Conservation (phyloP, 2,797 vertebrate species). For the Enteromius treurensis region DNA sequence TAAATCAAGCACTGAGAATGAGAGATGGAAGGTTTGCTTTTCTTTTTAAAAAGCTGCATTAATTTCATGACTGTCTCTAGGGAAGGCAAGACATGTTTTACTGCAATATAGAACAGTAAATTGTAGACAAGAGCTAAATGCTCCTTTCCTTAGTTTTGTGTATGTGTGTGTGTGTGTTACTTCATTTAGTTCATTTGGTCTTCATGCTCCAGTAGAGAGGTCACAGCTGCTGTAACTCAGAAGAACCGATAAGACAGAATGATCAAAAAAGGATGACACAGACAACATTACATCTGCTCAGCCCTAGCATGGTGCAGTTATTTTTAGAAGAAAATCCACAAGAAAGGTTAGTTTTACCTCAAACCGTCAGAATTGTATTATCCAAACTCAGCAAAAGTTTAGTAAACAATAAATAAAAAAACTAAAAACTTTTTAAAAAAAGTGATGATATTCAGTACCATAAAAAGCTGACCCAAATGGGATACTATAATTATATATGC, state of each 20-base stretch:
- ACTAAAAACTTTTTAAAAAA: background rate
- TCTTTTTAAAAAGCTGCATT: conserved; percentile 2
- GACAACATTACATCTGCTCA: conserved; percentile 51
- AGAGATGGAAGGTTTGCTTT: conserved; percentile 4
- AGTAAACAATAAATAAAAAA: background rate
- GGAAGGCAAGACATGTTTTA: background rate
- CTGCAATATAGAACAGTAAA: background rate
- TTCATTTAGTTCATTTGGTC: conserved; percentile 46
- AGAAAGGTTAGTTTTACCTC: background rate
- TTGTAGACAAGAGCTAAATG: conserved; percentile 25
- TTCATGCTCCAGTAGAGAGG: conserved; percentile 49
- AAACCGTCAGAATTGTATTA: background rate
- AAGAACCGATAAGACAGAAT: conserved; percentile 60
- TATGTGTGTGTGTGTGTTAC: conserved; percentile 40
- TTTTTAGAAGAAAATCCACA: background rate
- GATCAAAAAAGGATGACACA: conserved; percentile 35
- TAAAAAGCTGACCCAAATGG: background rate
- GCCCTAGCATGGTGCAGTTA: conserved; percentile 54
- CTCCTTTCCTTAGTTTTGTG: conserved; percentile 26
- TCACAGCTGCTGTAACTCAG: conserved; percentile 57
- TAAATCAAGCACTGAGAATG: background rate
- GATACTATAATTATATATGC: background rate
- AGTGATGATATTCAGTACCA: background rate
- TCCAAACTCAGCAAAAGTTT: background rate
- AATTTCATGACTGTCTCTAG: conserved; percentile 11